Conservation (phyloP, 2,888 invertebrate genomes). For the Stratiomys singularior region DNA sequence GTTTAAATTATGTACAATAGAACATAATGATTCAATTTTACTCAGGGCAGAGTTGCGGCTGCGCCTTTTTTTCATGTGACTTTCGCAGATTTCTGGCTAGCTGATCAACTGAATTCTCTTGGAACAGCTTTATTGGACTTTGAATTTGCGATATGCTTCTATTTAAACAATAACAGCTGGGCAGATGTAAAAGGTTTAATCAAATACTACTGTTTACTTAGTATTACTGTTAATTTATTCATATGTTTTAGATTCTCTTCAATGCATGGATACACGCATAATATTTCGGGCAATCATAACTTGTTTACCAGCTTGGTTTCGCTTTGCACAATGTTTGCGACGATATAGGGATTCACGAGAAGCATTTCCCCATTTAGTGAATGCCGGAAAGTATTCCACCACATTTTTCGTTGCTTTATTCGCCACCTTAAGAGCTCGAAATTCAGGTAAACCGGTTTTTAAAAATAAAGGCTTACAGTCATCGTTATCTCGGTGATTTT, state of each 20-base stretch:
- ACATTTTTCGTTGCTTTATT: conserved; percentile 95
- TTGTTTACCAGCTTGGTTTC: conserved; percentile 95
- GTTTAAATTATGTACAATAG: conserved; percentile 30
- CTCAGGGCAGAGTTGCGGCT: conserved; percentile 78
- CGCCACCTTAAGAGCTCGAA: conserved; percentile 71
- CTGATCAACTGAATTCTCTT: conserved; percentile 96
- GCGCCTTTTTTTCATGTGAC: conserved; percentile 94
- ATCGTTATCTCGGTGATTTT: too few relatives aligned
- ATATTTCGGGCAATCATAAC: conserved; percentile 86
- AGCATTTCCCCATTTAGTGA: conserved; percentile 94
- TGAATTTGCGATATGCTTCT: conserved; percentile 94
- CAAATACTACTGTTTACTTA: too few relatives aligned
- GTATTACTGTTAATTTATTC: too few relatives aligned
- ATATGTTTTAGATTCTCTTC: conserved; percentile 68
- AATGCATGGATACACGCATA: conserved; percentile 77
- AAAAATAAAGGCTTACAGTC: too few relatives aligned
- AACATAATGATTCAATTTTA: conserved; percentile 46
- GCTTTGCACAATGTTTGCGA: conserved; percentile 96
- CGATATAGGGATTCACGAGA: conserved; percentile 94
- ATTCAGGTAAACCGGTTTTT: conserved; percentile 70
- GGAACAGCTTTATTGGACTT: conserved; percentile 91
- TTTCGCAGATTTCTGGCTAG: conserved; percentile 99
- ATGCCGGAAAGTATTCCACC: conserved; percentile 98
- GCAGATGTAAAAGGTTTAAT: conserved; percentile 69
- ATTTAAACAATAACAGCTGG: conserved; percentile 82